Base-by-base conservation (phyloP, 30 jellyfish, hydroid and myxozoan species). In the Aurelia sp. region DNA sequence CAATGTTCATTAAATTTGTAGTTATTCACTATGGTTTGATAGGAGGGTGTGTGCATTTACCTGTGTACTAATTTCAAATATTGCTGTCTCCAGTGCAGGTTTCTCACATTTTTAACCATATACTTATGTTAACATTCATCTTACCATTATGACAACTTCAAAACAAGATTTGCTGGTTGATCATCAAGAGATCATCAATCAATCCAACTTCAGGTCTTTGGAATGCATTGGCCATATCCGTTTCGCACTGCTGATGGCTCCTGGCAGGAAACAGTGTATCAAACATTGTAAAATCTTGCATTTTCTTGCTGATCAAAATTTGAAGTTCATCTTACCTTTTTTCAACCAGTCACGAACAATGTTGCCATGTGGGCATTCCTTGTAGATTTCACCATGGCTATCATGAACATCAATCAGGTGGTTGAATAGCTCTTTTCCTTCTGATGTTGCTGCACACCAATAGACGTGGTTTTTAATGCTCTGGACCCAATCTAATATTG, bases 281-380 rank as follows among this genome's bases (percentile, higher is more conserved):
- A n/a, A n/a, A 35, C 75, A 35, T 19, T 20, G 33, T 64, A 20
- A 44, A 64, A 20, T 20, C 75, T 19, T 35, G 51, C 40, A 7
- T 15, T 16, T 13, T 19, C 4, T 72, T 44, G 55, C 63, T 18
- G 13, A 8, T 24, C 21, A 31, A 41, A 73, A n/a, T 10, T n/a
- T n/a, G n/a, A n/a, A n/a, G n/a, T n/a, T 40, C 50, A 18, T 4
- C 11, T 27, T 27, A 35, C 64, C 84, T 22, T 44, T 40, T 73
- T 73, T 73, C 40, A 73, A 67, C 84, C 84, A 73, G 1, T 47
- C 69, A 30, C 84, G 60, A 16, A 30, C 65, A 50, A 73, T 73
- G 11, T 31, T 15, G 13, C 70, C 84, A 73, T 73, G 72, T 73
- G 6, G 55, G 53, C 84, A 73, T 55, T 27, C 27, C 55, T 51